A percentile compares a stretch with the other conserved stretches of the same genome.
Conservation (phyloP, 1,140 invertebrate genomes). For the Heliconius congener region DNA sequence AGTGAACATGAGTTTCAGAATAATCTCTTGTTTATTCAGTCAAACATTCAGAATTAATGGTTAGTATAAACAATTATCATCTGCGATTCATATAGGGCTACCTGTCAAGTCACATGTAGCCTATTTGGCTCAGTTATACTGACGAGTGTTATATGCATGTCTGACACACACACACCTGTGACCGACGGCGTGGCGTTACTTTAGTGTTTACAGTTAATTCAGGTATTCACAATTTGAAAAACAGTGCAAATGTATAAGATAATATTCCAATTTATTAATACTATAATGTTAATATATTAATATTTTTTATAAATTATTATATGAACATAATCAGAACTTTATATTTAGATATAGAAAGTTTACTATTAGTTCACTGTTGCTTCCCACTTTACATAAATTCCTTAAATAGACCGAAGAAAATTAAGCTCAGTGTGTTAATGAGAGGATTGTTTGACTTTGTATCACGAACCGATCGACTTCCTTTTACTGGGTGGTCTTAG, state of each 20-base stretch:
- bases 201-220: slow-evolving; percentile 4
- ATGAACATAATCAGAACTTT: no score
- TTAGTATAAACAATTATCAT: not conserved
- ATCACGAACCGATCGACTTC: slow-evolving; percentile 16
- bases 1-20: no score
- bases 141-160: not conserved
- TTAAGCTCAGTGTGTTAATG: slow-evolving; percentile 5
- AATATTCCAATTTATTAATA: no score
- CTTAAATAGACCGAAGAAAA: not conserved
- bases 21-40: no score
- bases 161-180: not conserved
- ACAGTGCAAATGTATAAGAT: no score
- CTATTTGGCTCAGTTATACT: not conserved
- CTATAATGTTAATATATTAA: no score
- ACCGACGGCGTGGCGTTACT: not conserved
- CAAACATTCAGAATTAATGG: not conserved
- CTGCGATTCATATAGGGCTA: not conserved
- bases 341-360: not conserved
- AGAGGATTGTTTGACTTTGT: slow-evolving; percentile 22
- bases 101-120: not conserved
- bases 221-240: not conserved
- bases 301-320: no score
- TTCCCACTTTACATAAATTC: not conserved
- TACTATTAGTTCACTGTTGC: not conserved
- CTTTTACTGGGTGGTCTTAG: slow-evolving; percentile 25